These are phyloP conservation scores for Sarcophilus harrisii DNA, from an alignment of 2,797 vertebrate species.

Conservation along the genomic window DNA sequence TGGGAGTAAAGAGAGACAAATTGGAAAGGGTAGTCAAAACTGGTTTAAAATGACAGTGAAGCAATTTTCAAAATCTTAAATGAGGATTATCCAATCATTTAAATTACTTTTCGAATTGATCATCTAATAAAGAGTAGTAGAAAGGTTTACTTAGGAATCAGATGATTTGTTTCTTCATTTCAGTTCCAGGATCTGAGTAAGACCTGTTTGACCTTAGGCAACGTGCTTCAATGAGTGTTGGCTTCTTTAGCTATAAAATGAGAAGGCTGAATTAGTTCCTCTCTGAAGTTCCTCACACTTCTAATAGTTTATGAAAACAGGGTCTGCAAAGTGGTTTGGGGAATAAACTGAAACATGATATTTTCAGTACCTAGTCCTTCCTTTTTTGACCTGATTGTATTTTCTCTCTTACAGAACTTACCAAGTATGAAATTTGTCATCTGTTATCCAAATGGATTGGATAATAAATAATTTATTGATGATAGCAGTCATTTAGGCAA, in stretches of 20 bases:
- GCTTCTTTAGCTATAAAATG: not conserved
- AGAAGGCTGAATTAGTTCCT: not conserved
- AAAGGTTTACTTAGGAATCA: not conserved
- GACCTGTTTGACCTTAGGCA: not conserved
- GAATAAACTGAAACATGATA: not conserved
- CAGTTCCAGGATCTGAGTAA: not conserved
- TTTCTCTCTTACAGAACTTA: slow-evolving; percentile 22
- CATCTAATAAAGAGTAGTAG: slow-evolving; percentile 18
- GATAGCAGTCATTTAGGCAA: slow-evolving; percentile 19
- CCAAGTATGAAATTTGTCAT: not conserved
- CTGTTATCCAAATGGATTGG: slow-evolving; percentile 11
- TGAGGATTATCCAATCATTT: slow-evolving; percentile 38
- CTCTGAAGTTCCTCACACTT: not conserved
- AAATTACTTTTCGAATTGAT: slow-evolving; percentile 20
- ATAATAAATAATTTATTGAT: slow-evolving; percentile 3
- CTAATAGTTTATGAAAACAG: not conserved
- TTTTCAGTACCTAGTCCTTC: not conserved
- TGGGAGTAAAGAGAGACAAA: not conserved
- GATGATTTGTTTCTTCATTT: not conserved
- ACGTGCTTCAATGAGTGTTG: not conserved
- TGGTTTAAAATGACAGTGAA: slow-evolving; percentile 13
- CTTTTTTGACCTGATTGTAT: not conserved
- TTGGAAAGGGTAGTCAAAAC: slow-evolving; percentile 7
- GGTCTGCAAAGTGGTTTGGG: not conserved
- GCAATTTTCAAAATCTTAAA: not conserved